Evolutionary conservation across 2,888 invertebrate species (phyloP), one percentile per base, ranked within the genome.

Genomic region (Volucella bombylans): DNA sequence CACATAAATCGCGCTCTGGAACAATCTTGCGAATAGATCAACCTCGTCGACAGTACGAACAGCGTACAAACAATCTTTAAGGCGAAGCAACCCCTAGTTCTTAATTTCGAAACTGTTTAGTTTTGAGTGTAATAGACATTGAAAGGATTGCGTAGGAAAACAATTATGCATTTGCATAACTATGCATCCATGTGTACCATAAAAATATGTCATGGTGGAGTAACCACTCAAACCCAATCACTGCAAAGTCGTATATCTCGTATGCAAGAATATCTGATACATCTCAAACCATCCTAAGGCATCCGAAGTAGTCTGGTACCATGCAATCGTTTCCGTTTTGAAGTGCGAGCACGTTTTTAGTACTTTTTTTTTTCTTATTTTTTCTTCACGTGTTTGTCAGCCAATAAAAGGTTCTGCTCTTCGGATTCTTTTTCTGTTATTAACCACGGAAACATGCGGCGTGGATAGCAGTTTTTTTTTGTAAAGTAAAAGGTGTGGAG

Each of bases 341-440:
- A 78, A 73, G 41, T 69, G 43, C 54, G 65, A 74, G 64, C 79
- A 79, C 79, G 74, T 79, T 73, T 57, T 38, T 43, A 9, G 12
- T 38, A 11, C 12, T 41, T 50, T 52, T n/a, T 61, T 52, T n/a
- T 61, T 71, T 9, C 45, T 43, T 38, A 45, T 52, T 47, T 57
- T 52, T 47, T 57, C 31, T 67, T 61, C 68, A 68, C 72, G 52
- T 78, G 67, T 73, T 82, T 82, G 57, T 57, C 59, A 54, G 82
- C 68, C 64, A 83, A 78, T 79, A 65, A 83, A 67, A 39, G 38
- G 41, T 18, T 67, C 10, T 15, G 8, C 43, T 8, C 49, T 49
- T 68, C 31, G 49, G 8, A 49, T 52, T 52, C n/a, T 43, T 71
- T 67, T n/a, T 39, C 55, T 15, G 39, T 23, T 52, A 45, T 59